Evolutionary conservation across 2,797 vertebrate genomes (phyloP), one percentile per base, ranked within the genome.

Genomic region (Malurus leucopterus): DNA sequence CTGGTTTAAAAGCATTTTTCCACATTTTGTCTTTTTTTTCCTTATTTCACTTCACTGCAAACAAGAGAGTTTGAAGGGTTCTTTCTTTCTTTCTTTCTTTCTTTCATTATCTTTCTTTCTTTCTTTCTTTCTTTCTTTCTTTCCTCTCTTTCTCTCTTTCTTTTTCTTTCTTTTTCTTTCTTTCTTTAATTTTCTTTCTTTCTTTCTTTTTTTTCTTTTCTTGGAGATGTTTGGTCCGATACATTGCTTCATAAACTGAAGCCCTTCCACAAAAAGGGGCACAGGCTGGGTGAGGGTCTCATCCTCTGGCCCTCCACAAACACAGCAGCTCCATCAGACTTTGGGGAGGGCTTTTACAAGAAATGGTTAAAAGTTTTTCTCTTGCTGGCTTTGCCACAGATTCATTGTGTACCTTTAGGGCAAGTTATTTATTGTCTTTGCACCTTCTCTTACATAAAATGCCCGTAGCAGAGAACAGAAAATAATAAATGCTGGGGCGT

Each of bases 131-230:
- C 1, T 22, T 4, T 30, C 1, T 18, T 1, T 3, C 2, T 36
- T 2, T 20, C 3, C 3, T 15, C 2, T 7, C 3, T 23, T 6
- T 20, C 0, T 24, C 1, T 5, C 5, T 6, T 3, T 17, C 13
- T 16, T 8, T 7, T 7, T 15, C 3, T 6, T 2, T 30, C 3
- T 13, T 0, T 15, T 3, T 9, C 4, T 10, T 7, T 15, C 3
- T 6, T 2, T 30, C 3, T 11, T 0, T 15, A 36, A 36, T 3
- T 19, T 1, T 7, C 9, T n/a, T 11, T 19, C 13, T 4, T 6
- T 50, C 13, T 63, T 9, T 12, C 7, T 9, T 4, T 6, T 54
- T 10, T 63, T 9, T 12, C 7, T 36, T 1, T n/a, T 36, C 10
- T 27, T 36, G 36, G n/a, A 64, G 15, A 8, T n/a, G 8, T 65